phyloP scores from a whole-genome alignment of 2,113 vertebrate genomes.

The Puntigrus tetrazona region DNA sequence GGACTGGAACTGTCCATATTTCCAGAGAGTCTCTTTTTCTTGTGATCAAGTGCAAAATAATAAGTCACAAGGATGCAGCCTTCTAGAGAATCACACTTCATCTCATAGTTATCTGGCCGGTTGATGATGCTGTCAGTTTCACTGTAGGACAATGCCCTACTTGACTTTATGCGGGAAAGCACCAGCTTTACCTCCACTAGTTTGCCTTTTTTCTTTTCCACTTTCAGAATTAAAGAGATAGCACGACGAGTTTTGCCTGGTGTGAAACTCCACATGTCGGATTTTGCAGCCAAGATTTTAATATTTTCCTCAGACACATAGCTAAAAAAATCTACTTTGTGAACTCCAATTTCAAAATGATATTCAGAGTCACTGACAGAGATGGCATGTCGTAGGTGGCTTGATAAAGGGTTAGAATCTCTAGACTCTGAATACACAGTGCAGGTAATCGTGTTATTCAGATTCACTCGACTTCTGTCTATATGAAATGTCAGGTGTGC shows the following conservation, averaged over 20 bases:
- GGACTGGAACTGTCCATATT: slow-evolving; percentile 74
- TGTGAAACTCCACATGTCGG: slow-evolving; percentile 73
- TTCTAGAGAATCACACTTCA: slow-evolving; percentile 68
- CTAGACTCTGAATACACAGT: neutral
- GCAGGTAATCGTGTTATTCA: neutral
- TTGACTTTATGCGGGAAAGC: slow-evolving; percentile 75
- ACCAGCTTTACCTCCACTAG: slow-evolving; percentile 63
- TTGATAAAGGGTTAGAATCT: neutral
- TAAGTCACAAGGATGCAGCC: slow-evolving; percentile 77
- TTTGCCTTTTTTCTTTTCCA: slow-evolving; percentile 72
- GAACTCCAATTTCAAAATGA: slow-evolving; percentile 37
- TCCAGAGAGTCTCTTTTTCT: slow-evolving; percentile 66
- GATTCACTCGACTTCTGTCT: neutral
- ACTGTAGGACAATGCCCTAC: slow-evolving; percentile 78
- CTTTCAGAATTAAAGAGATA: slow-evolving; percentile 81
- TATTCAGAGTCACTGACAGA: slow-evolving; percentile 27
- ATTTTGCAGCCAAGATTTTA: neutral
- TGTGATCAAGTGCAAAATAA: slow-evolving; percentile 78
- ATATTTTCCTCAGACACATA: neutral
- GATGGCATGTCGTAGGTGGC: slow-evolving; percentile 6
- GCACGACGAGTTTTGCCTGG: slow-evolving; percentile 65
- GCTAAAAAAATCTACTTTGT: slow-evolving; percentile 26
- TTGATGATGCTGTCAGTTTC: slow-evolving; percentile 77
- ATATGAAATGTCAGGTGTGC: slow-evolving; percentile 74
- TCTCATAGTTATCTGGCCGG: neutral